Conservation (phyloP, 2,113 vertebrate genomes). For the Rhinolophus ferrumequinum region DNA sequence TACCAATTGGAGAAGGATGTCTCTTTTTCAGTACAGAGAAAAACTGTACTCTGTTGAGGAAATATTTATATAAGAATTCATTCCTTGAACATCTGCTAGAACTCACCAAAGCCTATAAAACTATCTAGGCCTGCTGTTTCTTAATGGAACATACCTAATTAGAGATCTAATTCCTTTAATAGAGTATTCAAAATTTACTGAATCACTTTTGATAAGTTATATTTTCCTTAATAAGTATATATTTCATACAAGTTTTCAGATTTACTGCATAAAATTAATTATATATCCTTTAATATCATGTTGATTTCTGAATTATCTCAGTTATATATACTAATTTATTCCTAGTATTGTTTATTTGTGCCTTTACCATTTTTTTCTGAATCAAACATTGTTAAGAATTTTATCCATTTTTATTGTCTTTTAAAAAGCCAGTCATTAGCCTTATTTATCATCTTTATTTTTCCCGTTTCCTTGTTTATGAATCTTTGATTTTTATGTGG, state of each 20-base stretch:
- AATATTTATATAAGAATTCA: background rate
- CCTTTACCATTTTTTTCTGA: background rate
- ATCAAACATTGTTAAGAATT: background rate
- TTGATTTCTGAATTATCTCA: slow-evolving; percentile 14
- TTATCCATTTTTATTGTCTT: background rate
- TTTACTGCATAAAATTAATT: background rate
- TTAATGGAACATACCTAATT: background rate
- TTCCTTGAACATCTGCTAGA: background rate
- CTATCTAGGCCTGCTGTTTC: background rate
- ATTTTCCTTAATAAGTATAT: background rate
- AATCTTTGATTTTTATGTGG: background rate
- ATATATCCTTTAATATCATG: background rate
- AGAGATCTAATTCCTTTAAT: background rate
- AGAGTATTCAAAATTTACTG: background rate
- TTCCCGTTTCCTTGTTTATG: background rate
- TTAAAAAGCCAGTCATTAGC: background rate
- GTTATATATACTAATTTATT: background rate
- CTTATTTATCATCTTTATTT: background rate
- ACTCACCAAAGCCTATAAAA: background rate
- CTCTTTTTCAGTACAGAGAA: background rate
- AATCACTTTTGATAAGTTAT: background rate
- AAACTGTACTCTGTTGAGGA: background rate
- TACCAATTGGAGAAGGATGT: background rate
- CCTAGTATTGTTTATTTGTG: background rate
- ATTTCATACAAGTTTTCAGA: background rate